Evolutionary conservation across 2,113 vertebrate species (phyloP), one percentile per base, ranked within the genome.

Genomic region (Orthochromis malagaraziensis): DNA sequence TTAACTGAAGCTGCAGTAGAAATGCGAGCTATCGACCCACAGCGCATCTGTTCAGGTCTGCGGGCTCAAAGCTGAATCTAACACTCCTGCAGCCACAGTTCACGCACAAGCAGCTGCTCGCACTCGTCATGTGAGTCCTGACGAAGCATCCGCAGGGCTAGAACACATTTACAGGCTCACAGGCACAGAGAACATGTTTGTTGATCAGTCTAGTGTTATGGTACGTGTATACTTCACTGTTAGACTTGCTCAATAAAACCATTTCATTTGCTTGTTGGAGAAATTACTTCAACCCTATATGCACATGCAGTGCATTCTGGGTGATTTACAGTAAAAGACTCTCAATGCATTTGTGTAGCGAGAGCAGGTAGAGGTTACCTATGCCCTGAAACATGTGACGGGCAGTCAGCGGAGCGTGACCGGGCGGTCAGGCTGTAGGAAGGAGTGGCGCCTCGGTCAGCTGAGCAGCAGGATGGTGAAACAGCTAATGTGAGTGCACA

Each of bases 391-490:
- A 7, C 91, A 87, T 38, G 88, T 91, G 87, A 85, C 4, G 1
- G 8, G 4, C 17, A 31, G 68, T 38, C 83, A 60, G 21, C 3
- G 0, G 53, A 63, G 84, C 3, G 21, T 80, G 83, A 86, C 17
- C 0, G 4, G 1, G 29, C 3, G 1, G 21, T 38, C 60, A 49
- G 84, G 58, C 84, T n/a, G 63, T 60, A 47, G 9, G 38, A 10
- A 19, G 17, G 7, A 9, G 26, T 0, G 7, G 16, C 45, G 1
- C 31, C 80, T 26, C 10, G n/a, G 89, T 94, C 93, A 95, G 92
- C 93, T 93, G 88, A 94, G 54, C 81, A 24, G 57, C 87, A 82
- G 87, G 35, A 85, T 77, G 86, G 58, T 19, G 65, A 85, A 88
- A 83, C 53, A 2, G 38, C 12, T 31, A 4, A 47, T 77, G 42